Evolutionary conservation across 2,888 invertebrate genomes (phyloP).

Genomic region (Pherbina coryleti): DNA sequence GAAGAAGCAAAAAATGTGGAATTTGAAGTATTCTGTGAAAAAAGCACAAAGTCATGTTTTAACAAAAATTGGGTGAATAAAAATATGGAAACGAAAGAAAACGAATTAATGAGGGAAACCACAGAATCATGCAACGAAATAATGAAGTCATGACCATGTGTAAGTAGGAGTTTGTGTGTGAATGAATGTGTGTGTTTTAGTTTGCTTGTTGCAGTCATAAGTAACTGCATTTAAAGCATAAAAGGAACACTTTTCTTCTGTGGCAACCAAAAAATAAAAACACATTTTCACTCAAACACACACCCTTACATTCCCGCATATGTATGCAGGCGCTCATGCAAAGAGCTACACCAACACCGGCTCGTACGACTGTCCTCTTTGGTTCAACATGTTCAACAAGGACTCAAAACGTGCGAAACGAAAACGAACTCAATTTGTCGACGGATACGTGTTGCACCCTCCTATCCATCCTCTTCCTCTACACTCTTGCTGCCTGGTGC

Average conservation of each 20-base stretch:
- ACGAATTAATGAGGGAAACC: conserved; percentile 25
- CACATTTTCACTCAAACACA: conserved; percentile 52
- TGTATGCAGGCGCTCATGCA: background rate
- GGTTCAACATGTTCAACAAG: conserved; percentile 43
- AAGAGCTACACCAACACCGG: background rate
- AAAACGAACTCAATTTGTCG: conserved; percentile 65
- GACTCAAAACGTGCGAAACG: conserved; percentile 62
- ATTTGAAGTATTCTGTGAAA: background rate
- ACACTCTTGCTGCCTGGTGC: too few species aligned
- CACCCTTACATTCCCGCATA: conserved; percentile 13
- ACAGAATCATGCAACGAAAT: conserved; percentile 33
- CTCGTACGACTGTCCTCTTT: conserved; percentile 3
- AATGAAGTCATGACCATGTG: conserved; percentile 26
- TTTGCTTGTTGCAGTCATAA: conserved; percentile 7
- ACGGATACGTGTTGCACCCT: conserved; percentile 50
- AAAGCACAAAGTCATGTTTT: background rate
- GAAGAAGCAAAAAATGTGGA: background rate
- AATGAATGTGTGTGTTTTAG: conserved; percentile 41
- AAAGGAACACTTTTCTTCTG: conserved; percentile 29
- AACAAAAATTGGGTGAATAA: background rate
- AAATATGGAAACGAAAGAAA: background rate
- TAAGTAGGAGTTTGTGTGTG: conserved; percentile 36
- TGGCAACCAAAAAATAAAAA: conserved; percentile 46
- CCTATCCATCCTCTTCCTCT: background rate
- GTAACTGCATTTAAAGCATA: conserved; percentile 36